Percentiles rank a stretch among this genome's conserved stretches.
These are phyloP conservation scores for Pelvicachromis taeniatus DNA, from an alignment of 2,113 vertebrate species.

Conservation along the genomic window DNA sequence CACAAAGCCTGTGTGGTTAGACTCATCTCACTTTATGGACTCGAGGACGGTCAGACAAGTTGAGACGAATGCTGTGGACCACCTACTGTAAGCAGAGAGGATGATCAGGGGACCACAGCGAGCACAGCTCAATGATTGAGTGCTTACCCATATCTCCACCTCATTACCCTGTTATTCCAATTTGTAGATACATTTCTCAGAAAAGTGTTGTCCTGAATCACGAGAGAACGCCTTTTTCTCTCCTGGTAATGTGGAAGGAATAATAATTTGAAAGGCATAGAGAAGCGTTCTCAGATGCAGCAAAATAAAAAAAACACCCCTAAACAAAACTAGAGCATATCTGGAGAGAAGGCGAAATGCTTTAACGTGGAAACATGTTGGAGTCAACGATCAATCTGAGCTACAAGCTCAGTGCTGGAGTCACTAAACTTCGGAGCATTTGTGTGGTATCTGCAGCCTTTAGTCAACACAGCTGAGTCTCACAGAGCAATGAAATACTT, in stretches of 20 bases:
- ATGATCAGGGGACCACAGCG: not conserved
- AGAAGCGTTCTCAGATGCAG: not conserved
- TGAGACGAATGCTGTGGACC: constrained; percentile 12
- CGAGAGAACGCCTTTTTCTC: not conserved
- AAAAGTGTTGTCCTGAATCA: not conserved
- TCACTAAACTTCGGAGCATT: not conserved
- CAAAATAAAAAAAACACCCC: not conserved
- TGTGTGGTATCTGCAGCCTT: not conserved
- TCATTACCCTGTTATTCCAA: constrained; percentile 48
- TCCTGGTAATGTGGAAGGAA: not conserved
- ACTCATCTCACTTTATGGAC: not conserved
- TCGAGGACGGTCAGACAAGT: constrained; percentile 2
- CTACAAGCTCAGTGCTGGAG: not conserved
- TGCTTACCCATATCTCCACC: constrained; percentile 13
- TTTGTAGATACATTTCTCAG: constrained; percentile 7
- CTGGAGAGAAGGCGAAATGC: not conserved
- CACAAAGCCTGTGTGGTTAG: not conserved
- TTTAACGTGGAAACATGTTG: not conserved
- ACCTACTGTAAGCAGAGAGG: not conserved
- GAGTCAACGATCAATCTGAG: not conserved
- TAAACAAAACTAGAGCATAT: not conserved
- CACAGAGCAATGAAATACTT: not conserved
- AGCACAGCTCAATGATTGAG: constrained; percentile 6
- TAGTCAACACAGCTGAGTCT: not conserved
- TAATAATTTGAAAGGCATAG: not conserved